Percentiles rank a stretch among this genome's conserved stretches.
Conservation (phyloP, 1,140 invertebrate species). For the Danaus melanippus region DNA sequence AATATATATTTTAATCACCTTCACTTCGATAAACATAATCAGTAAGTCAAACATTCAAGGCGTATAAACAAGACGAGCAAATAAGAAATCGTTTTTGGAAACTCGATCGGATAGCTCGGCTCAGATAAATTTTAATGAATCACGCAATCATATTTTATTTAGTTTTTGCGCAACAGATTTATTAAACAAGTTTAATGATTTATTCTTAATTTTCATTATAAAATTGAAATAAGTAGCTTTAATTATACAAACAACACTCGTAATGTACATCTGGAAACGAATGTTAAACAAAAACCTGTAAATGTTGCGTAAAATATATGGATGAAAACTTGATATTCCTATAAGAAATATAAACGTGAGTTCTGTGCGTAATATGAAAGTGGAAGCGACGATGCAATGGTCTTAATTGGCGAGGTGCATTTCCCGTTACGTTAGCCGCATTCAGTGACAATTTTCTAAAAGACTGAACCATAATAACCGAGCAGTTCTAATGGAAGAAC, state of each 20-base stretch:
- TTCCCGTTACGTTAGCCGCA: constrained; percentile 57
- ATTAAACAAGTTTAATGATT: too few species aligned
- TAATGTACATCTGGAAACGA: too few species aligned
- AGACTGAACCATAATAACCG: constrained; percentile 49
- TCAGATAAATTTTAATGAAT: too few species aligned
- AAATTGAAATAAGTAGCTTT: too few species aligned
- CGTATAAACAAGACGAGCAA: constrained; percentile 7
- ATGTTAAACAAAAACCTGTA: too few species aligned
- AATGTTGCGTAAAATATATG: too few species aligned
- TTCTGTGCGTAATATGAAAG: constrained; percentile 31
- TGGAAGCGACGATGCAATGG: constrained; percentile 38
- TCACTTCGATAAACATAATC: too few species aligned
- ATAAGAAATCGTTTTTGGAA: constrained; percentile 16
- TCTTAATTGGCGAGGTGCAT: constrained; percentile 50
- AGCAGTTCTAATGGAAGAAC: constrained; percentile 49
- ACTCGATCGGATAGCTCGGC: constrained; percentile 10
- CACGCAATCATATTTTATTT: too few species aligned
- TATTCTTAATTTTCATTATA: too few species aligned
- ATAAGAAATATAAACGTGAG: constrained; percentile 6
- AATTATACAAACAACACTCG: too few species aligned
- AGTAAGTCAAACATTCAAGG: constrained; percentile 2
- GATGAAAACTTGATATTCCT: neutral
- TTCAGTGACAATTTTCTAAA: constrained; percentile 54
- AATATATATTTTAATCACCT: neutral
- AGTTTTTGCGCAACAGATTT: too few species aligned